Base-by-base conservation (phyloP, 2,113 vertebrate genomes). In the Cebidichthys violaceus region DNA sequence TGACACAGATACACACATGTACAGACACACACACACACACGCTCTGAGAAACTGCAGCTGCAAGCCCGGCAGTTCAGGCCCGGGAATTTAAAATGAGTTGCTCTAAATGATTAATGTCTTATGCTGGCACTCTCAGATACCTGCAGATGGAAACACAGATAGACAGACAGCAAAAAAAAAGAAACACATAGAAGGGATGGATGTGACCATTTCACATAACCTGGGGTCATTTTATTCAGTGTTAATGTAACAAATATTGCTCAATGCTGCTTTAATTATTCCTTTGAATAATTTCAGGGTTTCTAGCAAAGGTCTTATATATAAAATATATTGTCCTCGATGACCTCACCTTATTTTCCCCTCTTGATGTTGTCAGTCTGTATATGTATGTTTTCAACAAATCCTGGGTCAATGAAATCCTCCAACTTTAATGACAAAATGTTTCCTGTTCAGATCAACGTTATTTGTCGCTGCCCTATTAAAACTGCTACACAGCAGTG, bases 51-150 rank as follows among this genome's bases (percentile, higher is more conserved):
- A 70, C 20, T 70, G 62, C 70, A 72, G 77, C 72, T 77, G 73
- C 70, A 84, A 87, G 71, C 72, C 70, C 52, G 71, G 71, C 41
- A 88, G 75, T 85, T 85, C 31, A 83, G 65, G 39, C 15, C 4
- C 33, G 54, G 79, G 83, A 85, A 90, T 93, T 86, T 75, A 68
- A 83, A 89, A 93, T 77, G 67, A 91, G 50, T 29, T 45, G 47
- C 73, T 86, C 75, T 89, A 74, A 93, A 92, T 91, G 37, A 87
- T 90, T 81, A 69, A 88, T 86, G 80, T 11, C 29, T 67, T 65
- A 50, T 61, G 66, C 80, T 75, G 39, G 54, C 37, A 41, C 71
- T 76, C 69, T 69, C 77, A 64, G 59, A 79, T 33, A 41, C 67
- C 45, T 67, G 31, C 78, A 74, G 67, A 64, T 27, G 33, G 47